These are phyloP conservation scores for Strix aluco DNA, from an alignment of 2,113 vertebrate species.

Conservation along the genomic window DNA sequence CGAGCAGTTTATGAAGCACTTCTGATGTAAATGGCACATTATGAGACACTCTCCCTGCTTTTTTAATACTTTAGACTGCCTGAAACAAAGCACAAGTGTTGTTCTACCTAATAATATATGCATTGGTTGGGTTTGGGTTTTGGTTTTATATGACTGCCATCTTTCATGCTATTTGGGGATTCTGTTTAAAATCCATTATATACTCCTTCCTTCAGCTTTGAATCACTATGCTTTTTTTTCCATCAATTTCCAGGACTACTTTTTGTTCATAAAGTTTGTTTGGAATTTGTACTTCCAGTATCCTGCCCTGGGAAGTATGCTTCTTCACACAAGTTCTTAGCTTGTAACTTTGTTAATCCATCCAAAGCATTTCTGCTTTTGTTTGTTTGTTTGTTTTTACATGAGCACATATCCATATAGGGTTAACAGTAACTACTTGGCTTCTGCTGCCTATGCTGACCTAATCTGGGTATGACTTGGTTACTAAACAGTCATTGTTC, in stretches of 20 bases:
- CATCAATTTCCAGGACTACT: not conserved
- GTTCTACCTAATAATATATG: not conserved
- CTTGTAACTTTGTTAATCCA: not conserved
- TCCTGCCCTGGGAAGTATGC: not conserved
- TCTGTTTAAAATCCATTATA: not conserved
- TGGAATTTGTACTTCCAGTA: not conserved
- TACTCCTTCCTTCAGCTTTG: not conserved
- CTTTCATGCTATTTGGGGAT: not conserved
- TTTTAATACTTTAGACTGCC: not conserved
- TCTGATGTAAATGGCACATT: not conserved
- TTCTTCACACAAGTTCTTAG: not conserved
- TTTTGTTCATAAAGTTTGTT: not conserved
- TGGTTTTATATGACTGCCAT: not conserved
- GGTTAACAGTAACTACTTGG: not conserved
- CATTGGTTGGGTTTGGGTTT: not conserved
- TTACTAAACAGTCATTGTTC: not conserved
- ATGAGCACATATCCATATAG: not conserved
- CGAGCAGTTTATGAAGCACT: not conserved
- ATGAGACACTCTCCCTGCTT: not conserved
- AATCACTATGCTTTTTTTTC: not conserved
- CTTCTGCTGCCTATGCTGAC: not conserved
- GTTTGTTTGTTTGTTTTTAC: not conserved
- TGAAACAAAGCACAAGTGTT: not conserved
- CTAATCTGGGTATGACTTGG: not conserved
- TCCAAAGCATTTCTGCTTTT: not conserved